Base-by-base conservation (phyloP, 2,113 vertebrate species). In the Prochilodus magdalenae region DNA sequence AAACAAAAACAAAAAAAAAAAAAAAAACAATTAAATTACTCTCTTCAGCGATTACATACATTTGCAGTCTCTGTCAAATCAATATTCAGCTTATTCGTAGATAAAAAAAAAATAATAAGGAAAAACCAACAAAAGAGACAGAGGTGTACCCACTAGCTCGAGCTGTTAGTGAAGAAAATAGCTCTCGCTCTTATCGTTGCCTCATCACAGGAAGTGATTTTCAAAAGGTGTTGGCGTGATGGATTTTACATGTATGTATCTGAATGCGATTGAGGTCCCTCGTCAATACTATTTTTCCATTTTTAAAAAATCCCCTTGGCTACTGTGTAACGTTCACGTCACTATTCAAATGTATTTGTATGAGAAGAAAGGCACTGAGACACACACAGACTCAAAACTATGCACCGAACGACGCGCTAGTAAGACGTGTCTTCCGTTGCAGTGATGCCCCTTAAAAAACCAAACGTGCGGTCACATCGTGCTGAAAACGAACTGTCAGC, bases 281-380 rank as follows among this genome's bases (percentile, higher is more conserved):
- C 79, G 63, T 86, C 85, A 83, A 76, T 78, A 83, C 63, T 36
- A 36, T 36, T 20, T 60, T n/a, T n/a, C n/a, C n/a, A n/a, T n/a
- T n/a, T n/a, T n/a, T n/a, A n/a, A 65, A 49, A 51, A 51, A 80
- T 83, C 86, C 85, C 74, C 40, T 83, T 75, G 86, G 81, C 88
- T 76, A 88, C 85, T 87, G 86, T 88, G 88, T 91, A 91, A 89
- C 90, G 90, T 93, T 93, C 88, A 90, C 88, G 82, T 92, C 89
- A 84, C 88, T 85, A 82, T 90, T 92, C 87, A 85, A 91, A 90
- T 92, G 90, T 89, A 90, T 91, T 92, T 92, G 91, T 86, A 90
- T 93, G 88, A n/a, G n/a, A 87, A 88, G 87, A 85, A 94, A 94
- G 93, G 93, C 94, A 95, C 93, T 92, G 89, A 88, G 87, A 93